Base-by-base conservation (phyloP, 2,888 invertebrate species). In the Diplolepis rosae region DNA sequence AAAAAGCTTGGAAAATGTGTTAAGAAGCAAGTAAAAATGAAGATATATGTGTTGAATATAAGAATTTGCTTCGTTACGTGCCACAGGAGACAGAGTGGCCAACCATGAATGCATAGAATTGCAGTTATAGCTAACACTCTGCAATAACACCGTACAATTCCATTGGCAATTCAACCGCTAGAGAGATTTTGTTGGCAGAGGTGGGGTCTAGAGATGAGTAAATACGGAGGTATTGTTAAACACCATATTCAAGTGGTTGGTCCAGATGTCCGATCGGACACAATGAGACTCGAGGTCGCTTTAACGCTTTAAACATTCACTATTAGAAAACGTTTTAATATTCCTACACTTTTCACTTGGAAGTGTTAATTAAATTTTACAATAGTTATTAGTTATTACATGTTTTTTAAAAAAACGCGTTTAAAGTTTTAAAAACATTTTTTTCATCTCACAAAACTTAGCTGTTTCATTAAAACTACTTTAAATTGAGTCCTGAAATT, bases 241-340 rank as follows among this genome's bases (percentile, higher is more conserved):
- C 39, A 35, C 2, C 61, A 35, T 61, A 24, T 61, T 61, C 61
- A 39, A 61, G 61, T 61, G 61, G 61, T n/a, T 61, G 39, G 39
- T 61, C 24, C 39, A 61, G 39, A 39, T 61, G 39, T 61, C 61
- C 61, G 27, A 27, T 39, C 13, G 1, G 24, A 27, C 35, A 61
- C 61, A 61, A 61, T 61, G 39, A 39, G 39, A 24, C 39, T 61
- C 39, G 39, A 61, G 24, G 35, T 39, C 61, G n/a, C n/a, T n/a
- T n/a, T n/a, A n/a, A n/a, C n/a, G n/a, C n/a, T n/a, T n/a, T n/a
- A n/a, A n/a, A n/a, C n/a, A n/a, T n/a, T n/a, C n/a, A n/a, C n/a
- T n/a, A n/a, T n/a, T n/a, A n/a, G n/a, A n/a, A n/a, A n/a, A n/a
- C n/a, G n/a, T n/a, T n/a, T n/a, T n/a, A n/a, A n/a, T n/a, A n/a